Evolutionary conservation across 2,888 invertebrate species (phyloP).

Genomic region (Dolomedes plantarius): DNA sequence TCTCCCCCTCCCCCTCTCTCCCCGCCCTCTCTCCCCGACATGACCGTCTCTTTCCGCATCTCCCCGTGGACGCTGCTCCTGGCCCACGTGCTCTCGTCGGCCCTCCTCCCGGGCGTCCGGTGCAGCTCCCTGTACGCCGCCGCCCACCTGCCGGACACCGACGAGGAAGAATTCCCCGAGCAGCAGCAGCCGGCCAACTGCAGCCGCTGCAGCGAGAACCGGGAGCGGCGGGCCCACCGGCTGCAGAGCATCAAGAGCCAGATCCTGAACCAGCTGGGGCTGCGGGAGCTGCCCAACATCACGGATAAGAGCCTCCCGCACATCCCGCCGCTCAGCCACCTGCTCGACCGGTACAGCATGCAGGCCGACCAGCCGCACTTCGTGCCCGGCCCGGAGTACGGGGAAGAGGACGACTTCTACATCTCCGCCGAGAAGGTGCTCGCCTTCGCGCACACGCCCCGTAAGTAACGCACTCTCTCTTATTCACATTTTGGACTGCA

Average conservation of each 20-base stretch:
- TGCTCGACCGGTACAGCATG: constrained; percentile 79
- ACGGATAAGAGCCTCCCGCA: constrained; percentile 80
- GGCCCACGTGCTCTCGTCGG: not conserved
- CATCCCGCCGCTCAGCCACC: constrained; percentile 79
- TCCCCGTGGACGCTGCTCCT: constrained; percentile 15
- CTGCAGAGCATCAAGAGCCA: constrained; percentile 81
- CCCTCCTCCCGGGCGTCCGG: not conserved
- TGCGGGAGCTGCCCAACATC: constrained; percentile 82
- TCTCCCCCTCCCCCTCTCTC: not conserved
- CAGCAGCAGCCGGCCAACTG: constrained; percentile 40
- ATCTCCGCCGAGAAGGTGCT: constrained; percentile 83
- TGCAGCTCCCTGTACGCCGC: constrained; percentile 7
- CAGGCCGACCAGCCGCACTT: constrained; percentile 77
- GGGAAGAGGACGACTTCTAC: constrained; percentile 82
- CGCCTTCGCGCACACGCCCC: constrained; percentile 81
- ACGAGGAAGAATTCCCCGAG: not conserved
- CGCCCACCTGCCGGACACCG: not conserved
- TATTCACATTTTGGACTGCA: no score
- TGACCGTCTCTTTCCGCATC: constrained; percentile 25
- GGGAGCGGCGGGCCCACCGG: constrained; percentile 80
- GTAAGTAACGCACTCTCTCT: constrained; percentile 75
- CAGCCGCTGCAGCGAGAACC: constrained; percentile 76
- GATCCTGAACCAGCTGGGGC: constrained; percentile 81
- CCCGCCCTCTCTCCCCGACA: not conserved
- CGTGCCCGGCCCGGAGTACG: constrained; percentile 77